Conservation (phyloP, 1,140 invertebrate genomes). For the Aphelenchoides avenae region DNA sequence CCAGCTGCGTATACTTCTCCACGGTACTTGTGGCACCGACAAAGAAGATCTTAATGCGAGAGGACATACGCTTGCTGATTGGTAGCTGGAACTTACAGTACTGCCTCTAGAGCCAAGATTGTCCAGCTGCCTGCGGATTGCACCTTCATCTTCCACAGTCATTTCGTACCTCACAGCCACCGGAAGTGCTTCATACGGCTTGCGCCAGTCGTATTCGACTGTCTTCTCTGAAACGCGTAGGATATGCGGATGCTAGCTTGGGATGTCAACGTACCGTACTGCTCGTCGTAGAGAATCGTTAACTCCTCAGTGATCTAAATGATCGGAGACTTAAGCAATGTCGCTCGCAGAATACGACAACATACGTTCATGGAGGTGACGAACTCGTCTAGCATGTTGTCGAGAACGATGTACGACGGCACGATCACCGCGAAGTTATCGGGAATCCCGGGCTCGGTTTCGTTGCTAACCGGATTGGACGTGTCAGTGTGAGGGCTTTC, state of each 20-base stretch:
- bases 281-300: conserved; percentile 46
- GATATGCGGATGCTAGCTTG: not conserved
- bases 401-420: conserved; percentile 35
- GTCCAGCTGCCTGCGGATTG: conserved; percentile 16
- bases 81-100: not conserved
- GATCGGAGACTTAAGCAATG: no score
- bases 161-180: conserved; percentile 24
- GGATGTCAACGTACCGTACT: conserved; percentile 35
- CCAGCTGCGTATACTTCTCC: conserved; percentile 29
- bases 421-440: conserved; percentile 40
- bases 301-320: conserved; percentile 29
- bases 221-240: conserved; percentile 9
- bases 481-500: not conserved
- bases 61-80: conserved; percentile 3
- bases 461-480: conserved; percentile 2
- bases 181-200: conserved; percentile 15
- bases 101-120: not conserved
- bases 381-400: conserved; percentile 41
- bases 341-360: no score
- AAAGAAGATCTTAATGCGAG: conserved; percentile 32
- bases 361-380: conserved; percentile 39
- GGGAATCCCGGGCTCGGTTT: not conserved
- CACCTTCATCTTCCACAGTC: conserved; percentile 4
- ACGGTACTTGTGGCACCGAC: conserved; percentile 22
- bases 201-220: conserved; percentile 29